Evolutionary conservation across 2,797 vertebrate species (phyloP), one percentile per base, ranked within the genome.

Genomic region (Eupleurogrammus muticus): DNA sequence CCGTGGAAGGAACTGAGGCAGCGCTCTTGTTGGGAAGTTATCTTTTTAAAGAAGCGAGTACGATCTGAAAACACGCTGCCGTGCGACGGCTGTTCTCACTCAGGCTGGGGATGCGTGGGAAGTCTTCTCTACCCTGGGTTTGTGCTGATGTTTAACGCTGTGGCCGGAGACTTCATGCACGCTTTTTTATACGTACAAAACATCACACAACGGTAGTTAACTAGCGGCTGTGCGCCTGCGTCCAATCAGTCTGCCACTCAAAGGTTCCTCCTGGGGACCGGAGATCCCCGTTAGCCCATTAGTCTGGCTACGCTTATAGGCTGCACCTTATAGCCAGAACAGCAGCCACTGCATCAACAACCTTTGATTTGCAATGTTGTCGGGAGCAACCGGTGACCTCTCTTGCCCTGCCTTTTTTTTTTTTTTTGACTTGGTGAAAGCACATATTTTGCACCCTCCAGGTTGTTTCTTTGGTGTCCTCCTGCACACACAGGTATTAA

Each of bases 241-340:
- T 86, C 80, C 82, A 85, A 83, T 84, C 77, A 85, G 77, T 57
- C 83, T 83, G 82, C 83, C 85, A 85, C 79, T 92, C 89, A 87
- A 55, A 59, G 60, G 16, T 58, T 65, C 70, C 82, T 83, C 85
- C 36, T 3, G 70, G 81, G 86, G 87, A 71, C 77, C 42, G 19
- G 21, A 71, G 82, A 81, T 77, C 81, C 83, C 83, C 12, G 66
- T 91, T 83, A 91, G 89, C 85, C 89, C 80, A 83, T 92, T 89
- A 92, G 82, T 64, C 87, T 84, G 90, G 51, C 64, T 81, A 72
- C 78, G 66, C 62, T 70, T 73, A 80, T 85, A 68, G 82, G 87
- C 84, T 73, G 56, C 14, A 66, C 67, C 78, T 79, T 55, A 28
- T 24, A 24, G 69, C 64, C 50, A 57, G 32, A 86, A 59, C 73